phyloP scores from a whole-genome alignment of 92 coral and sea anemone species.

The Chrysogorgia sp. region DNA sequence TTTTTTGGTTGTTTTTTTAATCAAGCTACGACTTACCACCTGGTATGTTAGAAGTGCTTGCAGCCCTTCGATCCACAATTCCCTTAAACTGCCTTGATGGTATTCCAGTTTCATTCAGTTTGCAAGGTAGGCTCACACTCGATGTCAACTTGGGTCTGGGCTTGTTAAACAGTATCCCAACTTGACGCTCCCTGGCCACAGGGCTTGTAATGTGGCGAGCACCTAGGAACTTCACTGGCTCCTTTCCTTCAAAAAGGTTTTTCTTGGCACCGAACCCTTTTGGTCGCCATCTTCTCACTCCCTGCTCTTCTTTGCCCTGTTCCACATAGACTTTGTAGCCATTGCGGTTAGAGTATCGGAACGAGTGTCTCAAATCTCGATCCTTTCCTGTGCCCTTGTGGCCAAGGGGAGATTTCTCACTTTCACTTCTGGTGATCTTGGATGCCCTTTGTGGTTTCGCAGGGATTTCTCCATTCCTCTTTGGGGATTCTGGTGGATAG shows the following conservation, averaged over 20 bases:
- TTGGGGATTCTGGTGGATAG: not conserved
- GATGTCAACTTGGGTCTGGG: slow-evolving; percentile 37
- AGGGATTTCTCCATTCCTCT: slow-evolving; percentile 36
- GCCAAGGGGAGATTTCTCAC: slow-evolving; percentile 7
- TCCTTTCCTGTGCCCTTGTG: slow-evolving; percentile 24
- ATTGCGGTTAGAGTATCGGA: slow-evolving; percentile 31
- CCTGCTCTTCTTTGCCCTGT: not conserved
- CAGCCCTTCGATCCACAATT: not conserved
- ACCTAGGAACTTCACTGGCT: slow-evolving; percentile 40
- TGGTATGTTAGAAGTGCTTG: slow-evolving; percentile 33
- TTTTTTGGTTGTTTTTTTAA: no score
- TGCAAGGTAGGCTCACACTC: slow-evolving; percentile 35
- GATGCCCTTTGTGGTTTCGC: slow-evolving; percentile 23
- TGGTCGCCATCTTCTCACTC: slow-evolving; percentile 35
- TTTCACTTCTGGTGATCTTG: slow-evolving; percentile 19
- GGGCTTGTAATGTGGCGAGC: slow-evolving; percentile 35
- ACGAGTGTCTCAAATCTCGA: slow-evolving; percentile 35
- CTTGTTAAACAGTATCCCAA: slow-evolving; percentile 14
- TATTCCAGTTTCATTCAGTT: slow-evolving; percentile 31
- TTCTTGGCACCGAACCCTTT: slow-evolving; percentile 47
- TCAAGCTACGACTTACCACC: not conserved
- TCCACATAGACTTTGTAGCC: slow-evolving; percentile 33
- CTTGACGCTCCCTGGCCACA: slow-evolving; percentile 20
- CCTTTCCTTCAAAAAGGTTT: slow-evolving; percentile 29
- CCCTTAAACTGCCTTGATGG: slow-evolving; percentile 4